Evolutionary conservation across 1,140 invertebrate genomes (phyloP).

Genomic region (Proales similis): DNA sequence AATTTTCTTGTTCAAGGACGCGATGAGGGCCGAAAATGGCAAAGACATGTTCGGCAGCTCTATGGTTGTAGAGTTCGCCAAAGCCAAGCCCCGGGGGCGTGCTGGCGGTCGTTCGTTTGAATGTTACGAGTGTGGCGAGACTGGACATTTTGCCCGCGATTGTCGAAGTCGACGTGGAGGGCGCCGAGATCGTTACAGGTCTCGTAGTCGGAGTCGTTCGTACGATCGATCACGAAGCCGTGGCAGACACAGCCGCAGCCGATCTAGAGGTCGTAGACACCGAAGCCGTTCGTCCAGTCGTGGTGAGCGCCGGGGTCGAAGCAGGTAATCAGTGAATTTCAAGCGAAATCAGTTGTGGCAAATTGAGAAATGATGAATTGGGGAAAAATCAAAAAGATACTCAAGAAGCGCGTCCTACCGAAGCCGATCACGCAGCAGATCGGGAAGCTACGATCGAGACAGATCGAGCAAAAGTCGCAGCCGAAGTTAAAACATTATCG

Average conservation of each 20-base stretch:
- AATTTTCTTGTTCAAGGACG: no score
- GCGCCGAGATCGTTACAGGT: background rate
- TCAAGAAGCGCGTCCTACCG: no score
- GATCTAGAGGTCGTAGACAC: background rate
- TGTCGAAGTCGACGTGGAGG: slow-evolving; percentile 53
- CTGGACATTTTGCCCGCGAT: slow-evolving; percentile 82
- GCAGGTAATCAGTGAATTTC: background rate
- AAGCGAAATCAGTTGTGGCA: background rate
- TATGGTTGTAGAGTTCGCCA: slow-evolving; percentile 26
- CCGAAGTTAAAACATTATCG: no score
- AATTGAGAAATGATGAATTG: no score
- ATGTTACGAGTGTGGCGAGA: slow-evolving; percentile 83
- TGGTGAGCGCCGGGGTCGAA: background rate
- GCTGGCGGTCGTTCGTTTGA: slow-evolving; percentile 3
- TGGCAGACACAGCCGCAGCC: slow-evolving; percentile 5
- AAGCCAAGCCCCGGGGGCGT: slow-evolving; percentile 6
- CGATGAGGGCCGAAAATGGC: slow-evolving; percentile 27
- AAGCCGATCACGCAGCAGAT: background rate
- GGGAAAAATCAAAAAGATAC: no score
- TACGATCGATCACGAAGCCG: slow-evolving; percentile 5
- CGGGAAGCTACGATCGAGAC: background rate
- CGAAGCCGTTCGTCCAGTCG: background rate
- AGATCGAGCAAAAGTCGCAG: no score
- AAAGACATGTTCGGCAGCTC: slow-evolving; percentile 24
- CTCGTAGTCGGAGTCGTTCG: slow-evolving; percentile 8